Base-by-base conservation (phyloP, 2,113 vertebrate species). In the Nothoprocta perdicaria region DNA sequence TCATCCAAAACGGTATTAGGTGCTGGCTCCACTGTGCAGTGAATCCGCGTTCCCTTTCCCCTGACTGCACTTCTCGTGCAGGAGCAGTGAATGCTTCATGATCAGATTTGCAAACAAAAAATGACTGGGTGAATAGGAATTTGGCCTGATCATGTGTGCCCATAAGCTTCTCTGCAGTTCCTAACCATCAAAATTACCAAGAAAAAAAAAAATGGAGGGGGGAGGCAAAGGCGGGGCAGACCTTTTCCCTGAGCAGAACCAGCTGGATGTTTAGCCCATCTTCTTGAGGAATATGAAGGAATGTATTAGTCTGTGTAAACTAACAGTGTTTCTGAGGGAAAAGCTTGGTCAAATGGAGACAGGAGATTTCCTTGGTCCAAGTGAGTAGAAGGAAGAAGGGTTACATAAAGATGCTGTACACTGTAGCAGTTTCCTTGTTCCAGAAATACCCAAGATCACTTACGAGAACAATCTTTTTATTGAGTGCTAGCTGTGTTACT, bases 371-470 rank as follows among this genome's bases (percentile, higher is more conserved):
- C 50, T 80, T 75, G 45, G 58, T 19, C 40, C 2, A 6, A 73
- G 41, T 35, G n/a, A 50, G 11, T 11, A 67, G 73, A n/a, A 48
- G 14, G 45, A 68, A 33, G 29, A 43, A 74, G 29, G 38, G 2
- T 29, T 58, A 7, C 0, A 0, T 38, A 16, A 26, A n/a, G 26
- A 27, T 18, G 22, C 33, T 31, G 7, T 6, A 1, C 74, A 23
- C 10, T 45, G 69, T 63, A 53, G 2, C 14, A 41, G 8, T 41
- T 79, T 71, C 13, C 24, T 88, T 58, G 23, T 55, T 58, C 24
- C 3, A 5, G 1, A 14, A 60, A 27, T 4, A 55, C 24, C 6
- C 11, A 29, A 53, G 46, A 45, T 26, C 19, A 58, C 6, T n/a
- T 68, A 46, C 84, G 68, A 33, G 68, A 38, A 24, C 10, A 22